Base-by-base conservation (phyloP, 2,113 vertebrate genomes). In the Charadrius vociferus region DNA sequence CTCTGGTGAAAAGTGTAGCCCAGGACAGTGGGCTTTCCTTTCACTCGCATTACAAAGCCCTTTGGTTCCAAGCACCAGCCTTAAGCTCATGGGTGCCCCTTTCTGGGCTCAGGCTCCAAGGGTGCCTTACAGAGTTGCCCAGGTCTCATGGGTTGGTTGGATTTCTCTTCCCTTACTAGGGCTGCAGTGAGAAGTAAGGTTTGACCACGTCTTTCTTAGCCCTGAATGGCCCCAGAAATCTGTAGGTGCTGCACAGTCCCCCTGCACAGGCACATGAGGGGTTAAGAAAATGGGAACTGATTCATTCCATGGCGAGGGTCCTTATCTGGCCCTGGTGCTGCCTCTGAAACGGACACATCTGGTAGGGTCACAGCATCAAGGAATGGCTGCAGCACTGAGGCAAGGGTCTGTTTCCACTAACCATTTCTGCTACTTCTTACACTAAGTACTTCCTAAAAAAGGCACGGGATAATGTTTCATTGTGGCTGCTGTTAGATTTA, bases 391-490 rank as follows among this genome's bases (percentile, higher is more conserved):
- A 82, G 93, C 77, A 24, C 93, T 45, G 58, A 86, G 61, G 79
- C 49, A 55, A 86, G 81, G 90, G 73, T 97, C 97, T 93, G 95
- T 93, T 97, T 97, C 94, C 91, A 97, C 92, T 98, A 96, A 94
- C 59, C 39, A 68, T 86, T 96, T 88, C 96, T 96, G 96, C 97
- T 97, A 88, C 96, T 97, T 96, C 96, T 96, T 95, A 97, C 87
- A 97, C 95, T 92, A 96, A 97, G 95, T 93, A 86, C 95, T 97
- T 97, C 95, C 95, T 97, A 81, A 91, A 95, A 90, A 73, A 81
- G 96, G 88, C 84, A 16, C 8, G 11, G 91, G 97, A 90, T 96
- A 96, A 88, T 71, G 89, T 96, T 91, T 97, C 96, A 96, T 90
- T 81, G 83, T 89, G 96, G 94, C 97, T 97, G 97, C 95, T 14